Base-by-base conservation (phyloP, 23 tunicate genomes). In the Trididemnum clinides region DNA sequence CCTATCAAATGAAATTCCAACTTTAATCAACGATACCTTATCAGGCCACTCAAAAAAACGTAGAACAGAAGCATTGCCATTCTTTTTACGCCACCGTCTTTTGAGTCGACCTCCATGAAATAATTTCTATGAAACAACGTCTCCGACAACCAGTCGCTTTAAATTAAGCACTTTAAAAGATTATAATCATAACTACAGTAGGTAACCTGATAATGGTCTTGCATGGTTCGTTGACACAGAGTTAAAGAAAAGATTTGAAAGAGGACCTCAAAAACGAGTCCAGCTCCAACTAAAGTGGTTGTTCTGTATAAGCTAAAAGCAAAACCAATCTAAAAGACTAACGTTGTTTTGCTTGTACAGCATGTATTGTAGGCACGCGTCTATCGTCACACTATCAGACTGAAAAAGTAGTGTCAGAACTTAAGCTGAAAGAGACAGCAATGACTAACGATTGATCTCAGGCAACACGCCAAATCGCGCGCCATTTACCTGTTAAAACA, bases 321-420 rank as follows among this genome's bases (percentile, higher is more conserved):
- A 7, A 10, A 44, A 44, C 10, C 15, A 44, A 44, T 15, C 10
- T 44, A 44, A 10, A 15, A 44, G 12, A 15, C 54, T 44, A 44
- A n/a, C 15, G 12, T 10, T n/a, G 20, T 59, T 59, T 59, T 59
- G 75, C 75, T 66, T 66, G 36, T 28, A 66, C 25, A 7, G 10
- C 31, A 31, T 32, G n/a, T n/a, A 37, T 5, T 32, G 73, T 34
- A 73, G 49, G n/a, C 82, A 59, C 73, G 73, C 66, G 88, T 85
- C 88, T 85, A 73, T 85, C 88, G 88, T 85, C 88, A 37, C 75
- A 7, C 6, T 6, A 19, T 28, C 37, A 59, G 7, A 4, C 6
- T 31, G 19, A 4, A 15, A 36, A 66, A 66, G 36, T 2, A 66
- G 37, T 5, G 37, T 4, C 75, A 4, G 66, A 28, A 3, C 22